Evolutionary conservation across 2,888 invertebrate genomes (phyloP), one percentile per base, ranked within the genome.

Genomic region (Vesta saturnalis): DNA sequence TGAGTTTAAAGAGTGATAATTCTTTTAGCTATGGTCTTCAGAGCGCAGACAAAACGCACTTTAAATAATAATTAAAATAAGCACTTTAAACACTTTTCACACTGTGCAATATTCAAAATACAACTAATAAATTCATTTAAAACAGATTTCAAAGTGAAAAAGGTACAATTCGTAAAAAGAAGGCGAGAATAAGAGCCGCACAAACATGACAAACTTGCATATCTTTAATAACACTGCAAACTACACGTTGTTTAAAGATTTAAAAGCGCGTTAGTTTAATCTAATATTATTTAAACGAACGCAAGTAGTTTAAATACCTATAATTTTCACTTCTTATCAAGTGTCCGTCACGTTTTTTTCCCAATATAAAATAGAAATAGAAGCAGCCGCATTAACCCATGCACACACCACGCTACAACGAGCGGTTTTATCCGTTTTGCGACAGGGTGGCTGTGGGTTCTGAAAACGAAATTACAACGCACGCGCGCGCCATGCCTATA

Each of bases 341-440:
- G 22, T 8, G 67, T 67, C 60, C 70, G 66, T 67, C 67, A 18
- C 60, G 43, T 59, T 49, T 6, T 6, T 62, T 59, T 15, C 12
- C 10, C 21, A 18, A 35, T 35, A 66, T 46, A 69, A 30, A 62
- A 46, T 10, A 57, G 16, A 43, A 69, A 56, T 23, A 19, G 15
- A 55, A 55, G 23, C 52, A 60, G 54, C 19, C 52, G 12, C 63
- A 35, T 15, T 35, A 19, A 21, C 35, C 14, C n/a, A n/a, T 64
- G 54, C 67, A 68, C 68, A 58, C 64, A 65, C 18, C 66, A 66
- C 66, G 62, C 58, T 49, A 47, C 56, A 30, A 43, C 47, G 62
- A 65, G 63, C 68, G 66, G 64, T 67, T 67, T 64, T 66, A 59
- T 66, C 67, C 69, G 72, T 69, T 67, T 69, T 67, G 67, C 69